Conservation (phyloP, 1,140 invertebrate species). For the Solenopsis fugax region DNA sequence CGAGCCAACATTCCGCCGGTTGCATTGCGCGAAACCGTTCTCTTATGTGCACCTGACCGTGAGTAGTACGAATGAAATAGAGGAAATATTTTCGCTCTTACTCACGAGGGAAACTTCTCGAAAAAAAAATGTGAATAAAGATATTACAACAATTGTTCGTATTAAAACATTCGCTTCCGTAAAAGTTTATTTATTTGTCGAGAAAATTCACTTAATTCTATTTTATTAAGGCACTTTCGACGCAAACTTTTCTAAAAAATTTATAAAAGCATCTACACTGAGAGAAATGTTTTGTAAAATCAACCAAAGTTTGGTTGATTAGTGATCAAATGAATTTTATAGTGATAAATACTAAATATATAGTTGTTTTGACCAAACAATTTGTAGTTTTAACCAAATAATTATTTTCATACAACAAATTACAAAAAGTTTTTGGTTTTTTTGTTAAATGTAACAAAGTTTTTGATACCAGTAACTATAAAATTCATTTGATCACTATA, state of each 20-base stretch:
- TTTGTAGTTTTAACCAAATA: too few relatives aligned
- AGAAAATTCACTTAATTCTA: background rate
- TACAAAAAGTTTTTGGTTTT: too few relatives aligned
- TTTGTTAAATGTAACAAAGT: too few relatives aligned
- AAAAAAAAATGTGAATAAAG: background rate
- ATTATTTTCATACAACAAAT: too few relatives aligned
- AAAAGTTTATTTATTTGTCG: background rate
- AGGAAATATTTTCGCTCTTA: constrained; percentile 6
- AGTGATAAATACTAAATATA: too few relatives aligned
- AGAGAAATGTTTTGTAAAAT: too few relatives aligned
- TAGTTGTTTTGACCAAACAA: too few relatives aligned
- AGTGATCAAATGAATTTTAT: too few relatives aligned
- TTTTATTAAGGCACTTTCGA: background rate
- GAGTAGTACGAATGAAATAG: constrained; percentile 8
- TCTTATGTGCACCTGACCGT: constrained; percentile 11
- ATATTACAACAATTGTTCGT: background rate
- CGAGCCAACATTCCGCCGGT: constrained; percentile 34
- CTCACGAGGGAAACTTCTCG: constrained; percentile 7
- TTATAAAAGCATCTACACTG: too few relatives aligned
- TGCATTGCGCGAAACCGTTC: constrained; percentile 31
- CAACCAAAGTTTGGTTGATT: too few relatives aligned
- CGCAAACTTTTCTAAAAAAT: background rate
- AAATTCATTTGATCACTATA: too few relatives aligned
- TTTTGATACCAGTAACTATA: too few relatives aligned
- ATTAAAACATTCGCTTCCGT: background rate